These are phyloP conservation scores for Apeltes quadracus DNA, from an alignment of 2,113 vertebrate species.

Conservation along the genomic window DNA sequence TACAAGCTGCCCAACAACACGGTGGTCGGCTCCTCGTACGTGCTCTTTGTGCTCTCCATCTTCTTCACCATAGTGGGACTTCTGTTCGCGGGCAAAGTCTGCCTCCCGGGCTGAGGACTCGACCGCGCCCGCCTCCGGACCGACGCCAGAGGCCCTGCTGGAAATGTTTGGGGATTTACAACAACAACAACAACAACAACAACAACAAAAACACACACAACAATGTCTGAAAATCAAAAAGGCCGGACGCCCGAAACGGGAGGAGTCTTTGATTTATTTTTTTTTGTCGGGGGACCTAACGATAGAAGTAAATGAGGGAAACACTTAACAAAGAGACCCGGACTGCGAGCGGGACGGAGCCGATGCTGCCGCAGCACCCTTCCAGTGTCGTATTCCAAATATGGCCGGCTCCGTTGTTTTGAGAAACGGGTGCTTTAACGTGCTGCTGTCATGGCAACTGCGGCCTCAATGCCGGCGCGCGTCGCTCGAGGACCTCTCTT, in stretches of 20 bases:
- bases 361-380: constrained; percentile 44
- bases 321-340: constrained; percentile 28
- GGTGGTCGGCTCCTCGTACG: constrained; percentile 97
- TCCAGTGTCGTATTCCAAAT: constrained; percentile 64
- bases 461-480: constrained; percentile 50
- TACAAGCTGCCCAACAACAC: constrained; percentile 99
- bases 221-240: constrained; percentile 62
- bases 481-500: constrained; percentile 66
- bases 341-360: constrained; percentile 16
- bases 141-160: constrained; percentile 57
- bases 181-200: background rate
- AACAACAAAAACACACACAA: constrained; percentile 44
- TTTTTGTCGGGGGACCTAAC: constrained; percentile 48
- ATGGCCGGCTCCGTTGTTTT: constrained; percentile 54
- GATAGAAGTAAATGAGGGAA: constrained; percentile 47
- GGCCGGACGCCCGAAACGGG: constrained; percentile 48
- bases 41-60: constrained; percentile 99
- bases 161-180: constrained; percentile 57
- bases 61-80: constrained; percentile 99
- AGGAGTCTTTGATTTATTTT: constrained; percentile 48
- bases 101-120: constrained; percentile 93
- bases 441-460: constrained; percentile 70
- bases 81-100: constrained; percentile 98
- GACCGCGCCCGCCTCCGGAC: constrained; percentile 52
- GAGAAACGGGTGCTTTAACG: constrained; percentile 63